phyloP scores from a whole-genome alignment of 2,888 invertebrate species.

The Periphyllus acericola region DNA sequence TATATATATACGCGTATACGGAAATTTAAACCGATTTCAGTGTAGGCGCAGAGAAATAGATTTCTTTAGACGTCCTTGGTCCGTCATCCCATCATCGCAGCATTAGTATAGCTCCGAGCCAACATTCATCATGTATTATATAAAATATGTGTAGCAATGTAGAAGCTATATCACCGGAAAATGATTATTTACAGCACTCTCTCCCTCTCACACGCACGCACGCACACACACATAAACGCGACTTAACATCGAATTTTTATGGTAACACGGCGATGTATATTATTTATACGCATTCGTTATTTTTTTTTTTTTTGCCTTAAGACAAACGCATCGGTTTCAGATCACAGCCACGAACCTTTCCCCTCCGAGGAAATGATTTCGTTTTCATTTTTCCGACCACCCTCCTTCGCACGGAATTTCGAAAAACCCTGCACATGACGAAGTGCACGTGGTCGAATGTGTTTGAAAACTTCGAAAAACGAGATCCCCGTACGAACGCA shows the following conservation, averaged over 20 bases:
- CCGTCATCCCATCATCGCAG: background rate
- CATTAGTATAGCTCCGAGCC: background rate
- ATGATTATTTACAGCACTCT: background rate
- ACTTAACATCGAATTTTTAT: background rate
- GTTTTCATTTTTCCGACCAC: background rate
- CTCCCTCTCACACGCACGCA: background rate
- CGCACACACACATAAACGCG: background rate
- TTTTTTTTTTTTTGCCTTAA: background rate
- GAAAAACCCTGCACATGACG: background rate
- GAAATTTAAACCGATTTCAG: background rate
- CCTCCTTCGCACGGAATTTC: background rate
- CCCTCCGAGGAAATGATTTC: background rate
- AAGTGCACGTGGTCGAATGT: background rate
- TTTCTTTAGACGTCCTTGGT: background rate
- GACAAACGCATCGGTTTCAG: background rate
- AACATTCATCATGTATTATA: background rate
- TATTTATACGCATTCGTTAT: background rate
- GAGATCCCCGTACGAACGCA: background rate
- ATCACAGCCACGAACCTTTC: slow-evolving; percentile 22
- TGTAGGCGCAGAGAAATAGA: background rate
- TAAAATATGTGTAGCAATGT: background rate
- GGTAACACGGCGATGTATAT: background rate
- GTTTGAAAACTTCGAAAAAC: background rate
- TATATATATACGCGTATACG: background rate
- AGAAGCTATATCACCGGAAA: background rate